These are phyloP conservation scores for Drosophila ezoana DNA, from an alignment of 2,888 invertebrate genomes.

Conservation along the genomic window DNA sequence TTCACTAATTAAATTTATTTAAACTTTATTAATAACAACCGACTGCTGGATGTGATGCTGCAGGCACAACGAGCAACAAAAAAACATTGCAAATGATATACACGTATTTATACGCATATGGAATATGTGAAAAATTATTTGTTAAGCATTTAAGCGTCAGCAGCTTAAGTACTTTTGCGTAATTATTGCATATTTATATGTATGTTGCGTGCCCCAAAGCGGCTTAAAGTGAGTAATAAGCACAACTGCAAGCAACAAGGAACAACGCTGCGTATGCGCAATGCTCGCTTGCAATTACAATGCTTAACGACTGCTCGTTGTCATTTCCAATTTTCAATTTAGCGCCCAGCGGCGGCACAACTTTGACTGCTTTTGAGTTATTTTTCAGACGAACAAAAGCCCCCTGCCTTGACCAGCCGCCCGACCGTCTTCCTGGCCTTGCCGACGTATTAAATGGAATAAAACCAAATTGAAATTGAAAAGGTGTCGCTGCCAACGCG, in stretches of 20 bases:
- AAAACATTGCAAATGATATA: not conserved
- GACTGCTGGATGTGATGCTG: constrained; percentile 20
- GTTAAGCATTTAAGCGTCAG: constrained; percentile 45
- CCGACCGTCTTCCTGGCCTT: constrained; percentile 7
- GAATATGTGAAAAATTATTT: constrained; percentile 30
- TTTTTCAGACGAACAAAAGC: constrained; percentile 52
- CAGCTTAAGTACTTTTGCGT: constrained; percentile 18
- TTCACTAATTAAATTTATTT: constrained; percentile 73
- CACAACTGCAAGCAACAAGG: not conserved
- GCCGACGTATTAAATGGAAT: constrained; percentile 71
- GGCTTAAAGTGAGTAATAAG: constrained; percentile 54
- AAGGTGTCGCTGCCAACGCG: constrained; percentile 70
- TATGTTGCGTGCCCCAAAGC: constrained; percentile 28
- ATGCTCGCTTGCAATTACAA: constrained; percentile 21
- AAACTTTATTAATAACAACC: constrained; percentile 61
- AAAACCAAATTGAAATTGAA: constrained; percentile 76
- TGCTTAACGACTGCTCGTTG: constrained; percentile 13
- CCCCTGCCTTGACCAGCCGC: not conserved
- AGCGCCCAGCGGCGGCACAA: constrained; percentile 30
- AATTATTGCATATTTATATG: constrained; percentile 11
- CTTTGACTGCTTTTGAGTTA: constrained; percentile 66
- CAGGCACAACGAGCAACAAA: not conserved
- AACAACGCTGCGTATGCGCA: constrained; percentile 44
- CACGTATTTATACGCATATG: constrained; percentile 8
- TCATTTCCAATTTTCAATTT: constrained; percentile 60